Percentiles rank a stretch among this genome's conserved stretches.
These are phyloP conservation scores for Crotalus horridus DNA, from an alignment of 2,113 vertebrate genomes.

Conservation along the genomic window DNA sequence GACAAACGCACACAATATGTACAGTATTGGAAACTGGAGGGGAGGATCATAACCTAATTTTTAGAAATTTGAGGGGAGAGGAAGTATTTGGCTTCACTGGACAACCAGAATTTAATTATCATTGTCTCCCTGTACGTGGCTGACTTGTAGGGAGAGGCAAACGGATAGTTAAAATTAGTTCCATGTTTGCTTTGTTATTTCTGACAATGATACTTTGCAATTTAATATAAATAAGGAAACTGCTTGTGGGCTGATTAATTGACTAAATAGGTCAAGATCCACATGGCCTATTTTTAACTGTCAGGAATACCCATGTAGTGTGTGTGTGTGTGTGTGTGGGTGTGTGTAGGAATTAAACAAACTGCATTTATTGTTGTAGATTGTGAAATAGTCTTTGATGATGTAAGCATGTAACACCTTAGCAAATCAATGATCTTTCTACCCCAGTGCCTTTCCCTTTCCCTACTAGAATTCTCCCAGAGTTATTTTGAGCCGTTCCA, in stretches of 20 bases:
- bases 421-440: neutral
- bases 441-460: neutral
- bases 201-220: neutral
- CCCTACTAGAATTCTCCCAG: neutral
- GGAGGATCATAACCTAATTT: neutral
- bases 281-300: neutral
- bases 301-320: neutral
- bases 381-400: neutral
- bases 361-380: neutral
- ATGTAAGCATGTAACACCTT: neutral
- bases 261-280: neutral
- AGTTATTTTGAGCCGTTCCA: neutral
- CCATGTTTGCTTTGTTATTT: neutral
- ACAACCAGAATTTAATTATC: neutral
- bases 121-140: neutral
- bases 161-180: neutral
- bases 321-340: too few species aligned
- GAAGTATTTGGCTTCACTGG: neutral
- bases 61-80: neutral
- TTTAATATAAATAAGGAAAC: conserved; percentile 1
- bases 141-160: neutral
- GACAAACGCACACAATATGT: neutral
- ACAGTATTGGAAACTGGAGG: neutral
- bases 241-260: neutral
- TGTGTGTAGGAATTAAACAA: neutral